These are phyloP conservation scores for Syngnathus rostellatus DNA, from an alignment of 2,797 vertebrate species.

Conservation along the genomic window DNA sequence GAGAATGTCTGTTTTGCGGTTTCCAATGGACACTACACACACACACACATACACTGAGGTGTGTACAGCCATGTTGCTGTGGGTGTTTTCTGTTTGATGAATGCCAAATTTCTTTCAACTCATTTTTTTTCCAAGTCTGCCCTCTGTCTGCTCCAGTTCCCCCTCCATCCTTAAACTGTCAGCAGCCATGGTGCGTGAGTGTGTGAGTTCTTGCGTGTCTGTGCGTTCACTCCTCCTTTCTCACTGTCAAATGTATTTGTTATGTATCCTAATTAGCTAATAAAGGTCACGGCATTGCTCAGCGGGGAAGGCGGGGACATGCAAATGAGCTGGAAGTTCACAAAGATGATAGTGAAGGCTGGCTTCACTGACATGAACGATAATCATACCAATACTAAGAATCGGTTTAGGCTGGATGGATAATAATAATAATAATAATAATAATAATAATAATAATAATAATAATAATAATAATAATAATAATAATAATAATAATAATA, in stretches of 20 bases:
- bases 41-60: background rate
- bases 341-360: slow-evolving; percentile 49
- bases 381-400: slow-evolving; percentile 5
- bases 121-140: slow-evolving; percentile 12
- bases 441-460: slow-evolving; percentile 27
- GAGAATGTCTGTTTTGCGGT: background rate
- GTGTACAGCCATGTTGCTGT: background rate
- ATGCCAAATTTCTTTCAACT: slow-evolving; percentile 17
- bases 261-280: slow-evolving; percentile 71
- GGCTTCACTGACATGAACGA: slow-evolving; percentile 53
- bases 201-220: slow-evolving; percentile 8
- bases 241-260: slow-evolving; percentile 64
- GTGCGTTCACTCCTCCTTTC: slow-evolving; percentile 23
- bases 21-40: background rate
- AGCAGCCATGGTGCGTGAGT: slow-evolving; percentile 10
- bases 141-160: slow-evolving; percentile 20
- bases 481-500: background rate
- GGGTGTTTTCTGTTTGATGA: slow-evolving; percentile 3
- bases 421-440: background rate
- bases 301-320: slow-evolving; percentile 44
- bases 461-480: slow-evolving; percentile 14
- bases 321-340: slow-evolving; percentile 66
- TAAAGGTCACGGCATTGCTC: slow-evolving; percentile 66
- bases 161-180: slow-evolving; percentile 32
- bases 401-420: no score